Evolutionary conservation across 1,140 invertebrate species (phyloP).

Genomic region (Laupala kohalensis): DNA sequence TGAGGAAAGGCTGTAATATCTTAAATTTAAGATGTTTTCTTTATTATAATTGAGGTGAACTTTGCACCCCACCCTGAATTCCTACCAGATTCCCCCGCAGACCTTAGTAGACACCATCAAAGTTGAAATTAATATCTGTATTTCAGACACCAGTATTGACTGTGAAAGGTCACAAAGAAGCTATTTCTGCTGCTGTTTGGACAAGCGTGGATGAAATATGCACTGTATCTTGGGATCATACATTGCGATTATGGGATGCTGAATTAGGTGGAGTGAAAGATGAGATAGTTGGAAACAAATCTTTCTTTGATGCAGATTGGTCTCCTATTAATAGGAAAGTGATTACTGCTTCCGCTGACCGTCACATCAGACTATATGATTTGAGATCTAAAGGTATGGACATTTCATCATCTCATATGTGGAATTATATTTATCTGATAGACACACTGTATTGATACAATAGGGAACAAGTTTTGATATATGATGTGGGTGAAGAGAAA

Average conservation of each 20-base stretch:
- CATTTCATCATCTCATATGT: no score
- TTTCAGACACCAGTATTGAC: constrained; percentile 72
- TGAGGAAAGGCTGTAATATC: no score
- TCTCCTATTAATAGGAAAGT: constrained; percentile 60
- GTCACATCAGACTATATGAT: constrained; percentile 83
- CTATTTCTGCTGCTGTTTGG: constrained; percentile 75
- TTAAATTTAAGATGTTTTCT: no score
- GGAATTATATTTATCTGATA: no score
- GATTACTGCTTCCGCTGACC: constrained; percentile 78
- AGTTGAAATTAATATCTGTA: no score
- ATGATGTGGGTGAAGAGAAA: no score
- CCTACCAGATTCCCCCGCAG: no score
- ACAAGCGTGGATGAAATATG: constrained; percentile 65
- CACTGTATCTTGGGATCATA: constrained; percentile 88
- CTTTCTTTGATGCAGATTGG: constrained; percentile 77
- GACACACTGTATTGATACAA: no score
- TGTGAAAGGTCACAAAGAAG: constrained; percentile 83
- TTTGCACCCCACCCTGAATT: no score
- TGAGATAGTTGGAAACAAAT: constrained; percentile 77
- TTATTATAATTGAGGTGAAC: no score
- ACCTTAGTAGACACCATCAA: no score
- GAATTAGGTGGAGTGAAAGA: constrained; percentile 67
- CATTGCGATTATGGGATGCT: constrained; percentile 87
- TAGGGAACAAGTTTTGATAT: no score
- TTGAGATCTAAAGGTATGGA: constrained; percentile 72